Evolutionary conservation across 1,140 invertebrate genomes (phyloP).

Genomic region (Xylocopa sonorina): DNA sequence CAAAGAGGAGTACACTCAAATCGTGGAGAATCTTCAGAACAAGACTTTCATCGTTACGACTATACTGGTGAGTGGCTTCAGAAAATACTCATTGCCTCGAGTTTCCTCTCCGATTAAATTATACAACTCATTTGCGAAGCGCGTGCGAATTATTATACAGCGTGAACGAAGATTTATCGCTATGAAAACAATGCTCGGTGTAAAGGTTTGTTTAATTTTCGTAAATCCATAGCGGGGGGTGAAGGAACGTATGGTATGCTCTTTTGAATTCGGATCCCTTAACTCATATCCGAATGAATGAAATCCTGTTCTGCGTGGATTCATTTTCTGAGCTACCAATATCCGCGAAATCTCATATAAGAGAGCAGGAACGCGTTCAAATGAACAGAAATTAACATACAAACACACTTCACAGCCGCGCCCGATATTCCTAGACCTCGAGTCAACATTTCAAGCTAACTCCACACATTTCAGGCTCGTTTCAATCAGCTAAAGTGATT

Average conservation of each 20-base stretch:
- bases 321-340: background rate
- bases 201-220: too few species aligned
- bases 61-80: constrained; percentile 88
- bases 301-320: background rate
- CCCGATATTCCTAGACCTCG: background rate
- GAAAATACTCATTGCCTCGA: background rate
- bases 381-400: background rate
- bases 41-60: constrained; percentile 96
- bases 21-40: constrained; percentile 94
- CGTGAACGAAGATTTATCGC: too few species aligned
- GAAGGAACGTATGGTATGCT: background rate
- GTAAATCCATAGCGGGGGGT: background rate
- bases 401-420: too few species aligned
- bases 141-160: too few species aligned
- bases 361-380: background rate
- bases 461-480: background rate
- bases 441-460: background rate
- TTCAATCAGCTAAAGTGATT: constrained; percentile 33
- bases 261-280: background rate
- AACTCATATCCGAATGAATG: constrained; percentile 4
- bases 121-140: background rate
- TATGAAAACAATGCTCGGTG: too few species aligned
- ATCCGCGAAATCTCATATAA: background rate
- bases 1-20: constrained; percentile 90
- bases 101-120: background rate